Evolutionary conservation across 2,113 vertebrate species (phyloP).

Genomic region (Orientallactaga bullata): DNA sequence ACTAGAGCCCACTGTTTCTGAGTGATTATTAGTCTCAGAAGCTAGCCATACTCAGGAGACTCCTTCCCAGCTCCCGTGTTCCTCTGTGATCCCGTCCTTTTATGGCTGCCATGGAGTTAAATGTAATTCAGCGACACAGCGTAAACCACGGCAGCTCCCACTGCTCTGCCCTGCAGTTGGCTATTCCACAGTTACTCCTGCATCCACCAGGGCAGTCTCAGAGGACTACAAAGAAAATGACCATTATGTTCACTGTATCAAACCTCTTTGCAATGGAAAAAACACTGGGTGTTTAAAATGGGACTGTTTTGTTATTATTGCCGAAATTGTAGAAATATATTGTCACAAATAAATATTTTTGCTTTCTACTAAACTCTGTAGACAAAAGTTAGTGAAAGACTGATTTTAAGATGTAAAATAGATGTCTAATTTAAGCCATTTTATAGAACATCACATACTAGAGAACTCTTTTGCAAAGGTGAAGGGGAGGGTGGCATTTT

Average conservation of each 20-base stretch:
- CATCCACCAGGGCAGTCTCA: neutral
- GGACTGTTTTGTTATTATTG: neutral
- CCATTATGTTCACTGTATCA: neutral
- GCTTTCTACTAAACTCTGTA: neutral
- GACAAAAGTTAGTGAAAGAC: neutral
- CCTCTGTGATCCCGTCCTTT: neutral
- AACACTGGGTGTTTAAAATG: neutral
- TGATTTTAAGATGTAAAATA: slow-evolving; percentile 12
- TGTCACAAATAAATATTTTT: neutral
- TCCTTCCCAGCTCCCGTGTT: neutral
- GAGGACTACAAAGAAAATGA: neutral
- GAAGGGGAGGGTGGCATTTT: neutral
- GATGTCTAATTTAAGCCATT: neutral
- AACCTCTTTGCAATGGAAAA: neutral
- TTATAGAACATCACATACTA: slow-evolving; percentile 15
- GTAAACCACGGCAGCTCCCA: too few species aligned
- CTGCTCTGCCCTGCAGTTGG: neutral
- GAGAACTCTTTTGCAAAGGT: neutral
- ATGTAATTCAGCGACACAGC: neutral
- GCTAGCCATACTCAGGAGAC: neutral
- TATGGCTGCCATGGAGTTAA: neutral
- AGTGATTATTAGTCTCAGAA: neutral
- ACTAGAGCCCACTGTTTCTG: neutral
- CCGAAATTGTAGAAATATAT: neutral
- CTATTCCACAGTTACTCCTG: neutral